These are phyloP conservation scores for Drosophila mayri DNA, from an alignment of 1,140 invertebrate species.

Conservation along the genomic window DNA sequence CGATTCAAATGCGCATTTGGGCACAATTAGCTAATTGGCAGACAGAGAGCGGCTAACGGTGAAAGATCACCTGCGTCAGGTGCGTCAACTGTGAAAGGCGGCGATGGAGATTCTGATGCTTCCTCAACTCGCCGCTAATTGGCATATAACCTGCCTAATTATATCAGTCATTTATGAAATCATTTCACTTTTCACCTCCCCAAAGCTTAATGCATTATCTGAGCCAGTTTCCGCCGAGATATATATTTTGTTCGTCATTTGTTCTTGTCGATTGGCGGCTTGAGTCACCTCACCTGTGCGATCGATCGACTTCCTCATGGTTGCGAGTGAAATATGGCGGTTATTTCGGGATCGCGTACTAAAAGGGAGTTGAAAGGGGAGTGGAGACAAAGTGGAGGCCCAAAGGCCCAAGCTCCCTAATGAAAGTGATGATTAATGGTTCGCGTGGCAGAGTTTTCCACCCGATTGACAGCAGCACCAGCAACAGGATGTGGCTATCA, in stretches of 20 bases:
- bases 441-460: conserved; percentile 25
- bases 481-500: conserved; percentile 35
- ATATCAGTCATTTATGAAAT: conserved; percentile 63
- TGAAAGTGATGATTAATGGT: conserved; percentile 56
- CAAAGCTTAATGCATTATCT: conserved; percentile 23
- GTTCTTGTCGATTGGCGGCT: conserved; percentile 40
- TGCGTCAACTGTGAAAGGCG: conserved; percentile 65
- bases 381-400: conserved; percentile 22
- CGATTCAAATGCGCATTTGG: conserved; percentile 72
- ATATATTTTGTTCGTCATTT: conserved; percentile 13
- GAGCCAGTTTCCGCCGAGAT: conserved; percentile 41
- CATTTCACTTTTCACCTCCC: conserved; percentile 59
- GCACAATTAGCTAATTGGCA: conserved; percentile 77
- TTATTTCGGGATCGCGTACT: conserved; percentile 27
- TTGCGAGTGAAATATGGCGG: conserved; percentile 40
- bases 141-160: conserved; percentile 77
- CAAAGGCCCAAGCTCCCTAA: conserved; percentile 19
- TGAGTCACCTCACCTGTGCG: conserved; percentile 43
- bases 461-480: not conserved
- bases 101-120: conserved; percentile 54
- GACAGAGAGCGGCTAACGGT: conserved; percentile 53
- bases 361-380: not conserved
- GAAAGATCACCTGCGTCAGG: conserved; percentile 24
- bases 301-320: conserved; percentile 47
- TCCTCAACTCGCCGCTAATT: conserved; percentile 76